Conservation (phyloP, 2,797 vertebrate genomes). For the Pantherophis vulpinus region DNA sequence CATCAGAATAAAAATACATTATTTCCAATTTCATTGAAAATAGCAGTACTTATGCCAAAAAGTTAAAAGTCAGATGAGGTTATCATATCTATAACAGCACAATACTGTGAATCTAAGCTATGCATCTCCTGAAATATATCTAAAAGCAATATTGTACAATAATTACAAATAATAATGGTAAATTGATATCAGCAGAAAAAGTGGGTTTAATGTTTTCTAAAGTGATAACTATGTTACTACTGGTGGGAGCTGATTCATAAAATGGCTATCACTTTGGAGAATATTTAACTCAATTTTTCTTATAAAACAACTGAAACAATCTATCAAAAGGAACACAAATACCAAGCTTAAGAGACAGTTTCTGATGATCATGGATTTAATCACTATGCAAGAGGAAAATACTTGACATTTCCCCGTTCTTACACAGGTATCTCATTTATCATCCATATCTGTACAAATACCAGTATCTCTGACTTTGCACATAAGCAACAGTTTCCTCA, state of each 20-base stretch:
- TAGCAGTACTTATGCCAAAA: not conserved
- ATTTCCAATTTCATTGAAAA: not conserved
- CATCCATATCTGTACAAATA: not conserved
- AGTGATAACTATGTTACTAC: not conserved
- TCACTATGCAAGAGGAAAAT: not conserved
- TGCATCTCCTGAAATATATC: not conserved
- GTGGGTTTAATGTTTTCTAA: not conserved
- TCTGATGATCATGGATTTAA: not conserved
- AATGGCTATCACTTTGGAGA: not conserved
- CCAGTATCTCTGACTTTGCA: not conserved
- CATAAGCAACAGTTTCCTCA: not conserved
- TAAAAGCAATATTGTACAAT: not conserved
- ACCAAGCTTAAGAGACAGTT: not conserved
- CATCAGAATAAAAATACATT: not conserved
- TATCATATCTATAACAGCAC: not conserved
- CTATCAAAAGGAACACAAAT: not conserved
- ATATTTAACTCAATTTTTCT: not conserved
- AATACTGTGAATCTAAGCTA: not conserved
- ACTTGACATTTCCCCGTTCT: not conserved
- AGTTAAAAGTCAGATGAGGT: not conserved
- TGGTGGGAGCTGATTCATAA: not conserved
- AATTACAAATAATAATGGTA: not conserved
- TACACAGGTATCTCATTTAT: not conserved
- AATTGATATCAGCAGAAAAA: not conserved
- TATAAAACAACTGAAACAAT: not conserved